phyloP scores from a whole-genome alignment of 2,888 invertebrate species.

The Drosophila sordidapex region DNA sequence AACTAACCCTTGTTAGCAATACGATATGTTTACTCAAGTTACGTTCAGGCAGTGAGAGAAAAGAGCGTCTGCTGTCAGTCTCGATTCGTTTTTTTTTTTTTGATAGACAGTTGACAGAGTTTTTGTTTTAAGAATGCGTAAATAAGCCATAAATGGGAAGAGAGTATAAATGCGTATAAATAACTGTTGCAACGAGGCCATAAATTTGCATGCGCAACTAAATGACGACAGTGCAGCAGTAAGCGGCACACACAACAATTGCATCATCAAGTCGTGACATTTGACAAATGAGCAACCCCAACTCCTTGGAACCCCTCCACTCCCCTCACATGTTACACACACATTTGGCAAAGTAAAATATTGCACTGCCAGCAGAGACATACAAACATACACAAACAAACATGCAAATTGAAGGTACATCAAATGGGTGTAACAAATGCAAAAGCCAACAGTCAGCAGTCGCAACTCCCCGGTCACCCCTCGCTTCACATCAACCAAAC shows the following conservation, averaged over 20 bases:
- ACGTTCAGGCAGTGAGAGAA: constrained; percentile 17
- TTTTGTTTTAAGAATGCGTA: constrained; percentile 65
- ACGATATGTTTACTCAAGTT: constrained; percentile 67
- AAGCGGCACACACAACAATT: constrained; percentile 62
- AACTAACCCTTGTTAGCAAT: constrained; percentile 71
- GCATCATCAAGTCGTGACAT: constrained; percentile 81
- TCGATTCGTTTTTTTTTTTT: constrained; percentile 17
- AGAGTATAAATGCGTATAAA: constrained; percentile 48
- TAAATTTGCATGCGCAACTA: constrained; percentile 76
- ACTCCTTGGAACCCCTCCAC: neutral
- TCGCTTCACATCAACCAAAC: constrained; percentile 9
- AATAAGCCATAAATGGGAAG: constrained; percentile 69
- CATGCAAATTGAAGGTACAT: constrained; percentile 72
- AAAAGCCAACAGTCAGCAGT: constrained; percentile 62
- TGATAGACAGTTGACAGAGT: constrained; percentile 72
- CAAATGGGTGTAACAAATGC: constrained; percentile 73
- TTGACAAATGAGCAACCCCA: constrained; percentile 78
- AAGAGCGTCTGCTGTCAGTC: constrained; percentile 28
- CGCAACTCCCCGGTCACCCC: neutral
- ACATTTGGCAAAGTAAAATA: constrained; percentile 74
- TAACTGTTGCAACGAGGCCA: constrained; percentile 57
- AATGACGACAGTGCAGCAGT: constrained; percentile 64
- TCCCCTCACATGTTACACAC: constrained; percentile 1
- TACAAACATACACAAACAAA: constrained; percentile 24
- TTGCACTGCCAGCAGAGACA: constrained; percentile 62